These are phyloP conservation scores for Campoletis sonorensis DNA, from an alignment of 1,140 invertebrate species.

Conservation along the genomic window DNA sequence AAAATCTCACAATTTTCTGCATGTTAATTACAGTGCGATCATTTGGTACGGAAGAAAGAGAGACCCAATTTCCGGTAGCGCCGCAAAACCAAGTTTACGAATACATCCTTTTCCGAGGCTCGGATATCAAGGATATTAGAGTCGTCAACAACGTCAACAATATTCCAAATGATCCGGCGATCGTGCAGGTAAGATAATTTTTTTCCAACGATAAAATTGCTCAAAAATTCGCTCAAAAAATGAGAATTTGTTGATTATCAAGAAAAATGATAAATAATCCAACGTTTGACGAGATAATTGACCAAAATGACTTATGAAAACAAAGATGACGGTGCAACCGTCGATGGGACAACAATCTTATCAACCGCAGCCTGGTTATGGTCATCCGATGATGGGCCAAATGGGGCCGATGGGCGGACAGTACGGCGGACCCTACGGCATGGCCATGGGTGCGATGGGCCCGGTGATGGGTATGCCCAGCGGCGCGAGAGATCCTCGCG, in stretches of 20 bases:
- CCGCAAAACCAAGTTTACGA: slow-evolving; percentile 98
- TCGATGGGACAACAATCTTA: slow-evolving; percentile 77
- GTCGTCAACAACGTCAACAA: slow-evolving; percentile 89
- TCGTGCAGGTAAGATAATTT: slow-evolving; percentile 84
- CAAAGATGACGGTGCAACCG: slow-evolving; percentile 83
- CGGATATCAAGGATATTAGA: slow-evolving; percentile 99
- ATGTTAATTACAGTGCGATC: slow-evolving; percentile 90
- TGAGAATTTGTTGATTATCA: too few species aligned
- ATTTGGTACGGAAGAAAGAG: slow-evolving; percentile 98
- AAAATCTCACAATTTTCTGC: not conserved
- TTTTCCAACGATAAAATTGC: too few species aligned
- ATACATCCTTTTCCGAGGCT: slow-evolving; percentile 98
- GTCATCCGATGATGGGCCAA: slow-evolving; percentile 78
- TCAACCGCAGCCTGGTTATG: slow-evolving; percentile 74
- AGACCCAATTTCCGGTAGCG: slow-evolving; percentile 94
- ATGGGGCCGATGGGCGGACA: slow-evolving; percentile 76
- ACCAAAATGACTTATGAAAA: too few species aligned
- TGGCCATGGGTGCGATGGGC: slow-evolving; percentile 80
- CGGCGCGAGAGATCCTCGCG: slow-evolving; percentile 70
- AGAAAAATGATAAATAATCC: too few species aligned
- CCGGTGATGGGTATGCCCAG: slow-evolving; percentile 78
- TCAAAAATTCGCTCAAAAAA: too few species aligned
- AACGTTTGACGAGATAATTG: too few species aligned
- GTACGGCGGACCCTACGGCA: slow-evolving; percentile 73
- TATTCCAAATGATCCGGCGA: slow-evolving; percentile 94